phyloP scores from a whole-genome alignment of 2,113 vertebrate species.

The Collichthys lucidus region DNA sequence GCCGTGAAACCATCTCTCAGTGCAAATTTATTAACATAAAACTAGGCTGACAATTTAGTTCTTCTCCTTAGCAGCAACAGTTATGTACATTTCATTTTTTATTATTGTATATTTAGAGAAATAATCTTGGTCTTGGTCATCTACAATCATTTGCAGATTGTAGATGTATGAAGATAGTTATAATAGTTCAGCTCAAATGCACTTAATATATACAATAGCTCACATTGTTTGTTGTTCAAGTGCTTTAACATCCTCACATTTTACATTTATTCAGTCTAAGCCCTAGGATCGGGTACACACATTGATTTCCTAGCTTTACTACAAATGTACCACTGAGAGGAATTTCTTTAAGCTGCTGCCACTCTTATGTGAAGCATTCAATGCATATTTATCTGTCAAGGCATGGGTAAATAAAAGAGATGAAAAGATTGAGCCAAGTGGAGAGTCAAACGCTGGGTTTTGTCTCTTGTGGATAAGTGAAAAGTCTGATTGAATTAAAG shows the following conservation, averaged over 20 bases:
- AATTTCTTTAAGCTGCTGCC: slow-evolving; percentile 9
- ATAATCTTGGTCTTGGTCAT: neutral
- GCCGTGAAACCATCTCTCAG: neutral
- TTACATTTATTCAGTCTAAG: neutral
- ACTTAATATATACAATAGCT: too few species aligned
- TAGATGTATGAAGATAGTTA: too few species aligned
- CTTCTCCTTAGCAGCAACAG: neutral
- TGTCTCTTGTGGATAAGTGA: slow-evolving; percentile 4
- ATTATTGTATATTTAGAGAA: neutral
- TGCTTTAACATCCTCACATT: neutral
- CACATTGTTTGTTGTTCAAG: neutral
- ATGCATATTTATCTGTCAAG: slow-evolving; percentile 34
- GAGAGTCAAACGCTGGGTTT: neutral
- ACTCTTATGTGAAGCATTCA: slow-evolving; percentile 13
- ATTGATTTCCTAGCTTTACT: slow-evolving; percentile 21
- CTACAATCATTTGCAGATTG: neutral
- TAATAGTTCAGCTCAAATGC: too few species aligned
- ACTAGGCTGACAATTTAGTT: neutral
- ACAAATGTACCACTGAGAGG: slow-evolving; percentile 6
- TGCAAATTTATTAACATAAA: neutral
- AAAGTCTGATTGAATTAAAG: slow-evolving; percentile 15
- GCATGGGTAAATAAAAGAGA: slow-evolving; percentile 41
- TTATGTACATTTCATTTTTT: too few species aligned
- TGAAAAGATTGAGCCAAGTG: slow-evolving; percentile 19
- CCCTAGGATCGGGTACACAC: neutral